phyloP scores from a whole-genome alignment of 2,797 vertebrate genomes.

The Coregonus suidteri region DNA sequence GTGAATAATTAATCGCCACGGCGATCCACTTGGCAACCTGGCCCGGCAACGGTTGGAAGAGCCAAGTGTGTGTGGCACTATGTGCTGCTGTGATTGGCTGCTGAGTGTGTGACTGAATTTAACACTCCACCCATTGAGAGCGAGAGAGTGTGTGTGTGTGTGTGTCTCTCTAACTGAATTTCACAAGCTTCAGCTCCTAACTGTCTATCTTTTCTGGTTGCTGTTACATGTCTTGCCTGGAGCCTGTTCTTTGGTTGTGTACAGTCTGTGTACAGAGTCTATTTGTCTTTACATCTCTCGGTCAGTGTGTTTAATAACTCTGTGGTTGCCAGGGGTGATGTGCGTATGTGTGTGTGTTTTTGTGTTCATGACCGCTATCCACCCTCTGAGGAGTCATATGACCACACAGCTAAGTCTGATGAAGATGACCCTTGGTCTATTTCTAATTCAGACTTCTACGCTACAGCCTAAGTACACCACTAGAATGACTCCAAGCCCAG shows the following conservation, averaged over 20 bases:
- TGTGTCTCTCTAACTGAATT: slow-evolving; percentile 5
- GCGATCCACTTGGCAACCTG: slow-evolving; percentile 51
- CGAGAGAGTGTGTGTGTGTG: neutral
- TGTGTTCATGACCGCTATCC: neutral
- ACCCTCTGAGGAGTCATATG: neutral
- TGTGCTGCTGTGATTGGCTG: slow-evolving; percentile 7
- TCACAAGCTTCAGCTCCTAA: neutral
- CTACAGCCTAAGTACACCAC: neutral
- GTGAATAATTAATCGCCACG: slow-evolving; percentile 63
- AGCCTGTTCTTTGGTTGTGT: neutral
- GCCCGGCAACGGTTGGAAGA: slow-evolving; percentile 30
- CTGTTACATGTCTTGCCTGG: neutral
- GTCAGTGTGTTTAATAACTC: slow-evolving; percentile 5
- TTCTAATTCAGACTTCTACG: neutral
- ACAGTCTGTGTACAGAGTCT: neutral
- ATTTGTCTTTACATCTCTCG: slow-evolving; percentile 12
- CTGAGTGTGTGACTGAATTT: neutral
- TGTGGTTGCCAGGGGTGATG: neutral
- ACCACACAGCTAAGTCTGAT: neutral
- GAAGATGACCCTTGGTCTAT: neutral
- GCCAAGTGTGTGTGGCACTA: neutral
- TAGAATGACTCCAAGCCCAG: neutral
- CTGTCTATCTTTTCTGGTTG: neutral
- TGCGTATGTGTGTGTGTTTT: neutral
- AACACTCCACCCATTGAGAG: neutral